Evolutionary conservation across 1,140 invertebrate species (phyloP).

Genomic region (Vanessa tameamea): DNA sequence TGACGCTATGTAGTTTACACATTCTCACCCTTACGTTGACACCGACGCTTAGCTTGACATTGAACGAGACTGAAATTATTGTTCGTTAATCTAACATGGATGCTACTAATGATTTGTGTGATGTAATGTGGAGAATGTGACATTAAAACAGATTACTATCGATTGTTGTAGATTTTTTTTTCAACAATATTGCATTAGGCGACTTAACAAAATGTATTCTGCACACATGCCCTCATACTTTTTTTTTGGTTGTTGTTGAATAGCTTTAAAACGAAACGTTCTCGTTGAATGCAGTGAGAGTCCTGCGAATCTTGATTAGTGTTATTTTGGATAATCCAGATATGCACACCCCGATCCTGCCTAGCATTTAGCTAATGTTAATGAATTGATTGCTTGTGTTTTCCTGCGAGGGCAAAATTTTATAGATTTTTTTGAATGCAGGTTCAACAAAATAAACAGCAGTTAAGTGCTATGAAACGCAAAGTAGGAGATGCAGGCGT

Average conservation of each 20-base stretch:
- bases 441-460: constrained; percentile 98
- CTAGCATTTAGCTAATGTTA: constrained; percentile 35
- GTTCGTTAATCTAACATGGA: constrained; percentile 18
- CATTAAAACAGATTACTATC: constrained; percentile 29
- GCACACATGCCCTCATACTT: constrained; percentile 62
- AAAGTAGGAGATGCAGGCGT: constrained; percentile 83
- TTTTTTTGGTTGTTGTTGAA: constrained; percentile 44
- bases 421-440: constrained; percentile 65
- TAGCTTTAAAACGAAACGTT: constrained; percentile 39
- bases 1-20: constrained; percentile 58
- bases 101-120: constrained; percentile 45
- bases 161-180: constrained; percentile 25
- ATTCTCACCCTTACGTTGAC: constrained; percentile 63
- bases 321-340: constrained; percentile 77
- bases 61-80: neutral
- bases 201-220: constrained; percentile 66
- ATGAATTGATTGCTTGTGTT: constrained; percentile 19
- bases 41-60: constrained; percentile 30
- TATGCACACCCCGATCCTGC: constrained; percentile 53
- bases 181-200: constrained; percentile 33
- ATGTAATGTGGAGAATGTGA: constrained; percentile 72
- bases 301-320: constrained; percentile 40
- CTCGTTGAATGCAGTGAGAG: constrained; percentile 37
- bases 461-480: constrained; percentile 91
- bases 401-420: neutral